These are phyloP conservation scores for Stegodyphus dumicola DNA, from an alignment of 1,140 invertebrate genomes.

Conservation along the genomic window DNA sequence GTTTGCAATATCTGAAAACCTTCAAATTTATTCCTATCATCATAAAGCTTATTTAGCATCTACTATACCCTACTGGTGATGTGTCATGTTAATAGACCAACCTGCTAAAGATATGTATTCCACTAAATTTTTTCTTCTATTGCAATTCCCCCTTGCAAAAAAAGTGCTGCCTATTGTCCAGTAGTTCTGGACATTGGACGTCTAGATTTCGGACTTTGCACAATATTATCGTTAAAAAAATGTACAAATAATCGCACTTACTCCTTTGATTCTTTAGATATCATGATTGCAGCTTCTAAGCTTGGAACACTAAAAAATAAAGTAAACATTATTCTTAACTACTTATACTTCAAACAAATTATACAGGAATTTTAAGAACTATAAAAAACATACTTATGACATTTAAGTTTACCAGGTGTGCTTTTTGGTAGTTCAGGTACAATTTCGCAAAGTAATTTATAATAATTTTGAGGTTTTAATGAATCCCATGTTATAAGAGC, in stretches of 20 bases:
- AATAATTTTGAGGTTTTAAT: constrained; percentile 80
- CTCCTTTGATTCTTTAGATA: constrained; percentile 64
- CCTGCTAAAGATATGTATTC: too few species aligned
- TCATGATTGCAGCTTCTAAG: constrained; percentile 35
- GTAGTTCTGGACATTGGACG: too few species aligned
- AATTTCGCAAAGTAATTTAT: constrained; percentile 73
- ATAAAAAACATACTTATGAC: background rate
- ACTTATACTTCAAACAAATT: too few species aligned
- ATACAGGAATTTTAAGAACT: background rate
- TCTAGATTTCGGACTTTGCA: too few species aligned
- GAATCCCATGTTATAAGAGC: constrained; percentile 77
- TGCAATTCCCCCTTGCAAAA: too few species aligned
- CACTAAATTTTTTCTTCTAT: too few species aligned
- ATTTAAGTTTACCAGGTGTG: constrained; percentile 21
- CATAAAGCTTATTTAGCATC: too few species aligned
- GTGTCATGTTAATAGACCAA: too few species aligned
- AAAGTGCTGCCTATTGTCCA: too few species aligned
- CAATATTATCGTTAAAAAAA: background rate
- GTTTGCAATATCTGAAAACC: too few species aligned
- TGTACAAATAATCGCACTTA: constrained; percentile 18
- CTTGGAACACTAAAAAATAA: constrained; percentile 65
- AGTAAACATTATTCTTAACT: constrained; percentile 2
- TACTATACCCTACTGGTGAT: too few species aligned
- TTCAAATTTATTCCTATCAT: too few species aligned
- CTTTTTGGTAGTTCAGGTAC: constrained; percentile 67